Evolutionary conservation across 2,797 vertebrate species (phyloP), one percentile per base, ranked within the genome.

Genomic region (Craterocephalus amniculus): DNA sequence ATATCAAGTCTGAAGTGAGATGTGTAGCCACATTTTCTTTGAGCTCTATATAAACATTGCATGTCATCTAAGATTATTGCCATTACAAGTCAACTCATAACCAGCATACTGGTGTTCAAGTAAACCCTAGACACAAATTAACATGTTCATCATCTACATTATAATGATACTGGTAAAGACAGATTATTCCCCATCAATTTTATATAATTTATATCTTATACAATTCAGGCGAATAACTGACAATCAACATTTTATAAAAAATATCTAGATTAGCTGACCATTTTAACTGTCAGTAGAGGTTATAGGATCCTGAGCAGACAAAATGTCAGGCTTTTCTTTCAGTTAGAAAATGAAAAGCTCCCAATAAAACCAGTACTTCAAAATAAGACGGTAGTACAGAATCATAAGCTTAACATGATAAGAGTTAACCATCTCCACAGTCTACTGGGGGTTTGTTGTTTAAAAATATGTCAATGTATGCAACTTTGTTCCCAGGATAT

Each of bases 231-330:
- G 8, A 49, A 40, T 35, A 72, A 26, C 5, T 63, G 38, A 9
- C n/a, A 31, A 1, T 61, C 1, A 27, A 54, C 12, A 60, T 27
- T 24, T 11, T 32, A 32, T 35, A 20, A 27, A 67, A 67, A 52
- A 61, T 3, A 35, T 36, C 0, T 27, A 55, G 0, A 51, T 22
- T 4, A 16, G 11, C 94, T 94, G 85, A 97, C 96, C 93, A 88
- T 97, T 94, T 73, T 91, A 86, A 75, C 88, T 86, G 83, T 94
- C 92, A 65, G 20, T 63, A 56, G 18, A 40, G 59, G 51, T n/a
- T 3, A 35, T n/a, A 32, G 58, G 61, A 60, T 77, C 26, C 18
- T 43, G 62, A 22, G 20, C 32, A 40, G 56, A 48, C 5, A 16
- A 69, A 64, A 29, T 62, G 31, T 36, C 32, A 7, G 27, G 24